Percentiles rank a stretch among this genome's conserved stretches.
These are phyloP conservation scores for Caloenas nicobarica DNA, from an alignment of 2,113 vertebrate species.

Conservation along the genomic window DNA sequence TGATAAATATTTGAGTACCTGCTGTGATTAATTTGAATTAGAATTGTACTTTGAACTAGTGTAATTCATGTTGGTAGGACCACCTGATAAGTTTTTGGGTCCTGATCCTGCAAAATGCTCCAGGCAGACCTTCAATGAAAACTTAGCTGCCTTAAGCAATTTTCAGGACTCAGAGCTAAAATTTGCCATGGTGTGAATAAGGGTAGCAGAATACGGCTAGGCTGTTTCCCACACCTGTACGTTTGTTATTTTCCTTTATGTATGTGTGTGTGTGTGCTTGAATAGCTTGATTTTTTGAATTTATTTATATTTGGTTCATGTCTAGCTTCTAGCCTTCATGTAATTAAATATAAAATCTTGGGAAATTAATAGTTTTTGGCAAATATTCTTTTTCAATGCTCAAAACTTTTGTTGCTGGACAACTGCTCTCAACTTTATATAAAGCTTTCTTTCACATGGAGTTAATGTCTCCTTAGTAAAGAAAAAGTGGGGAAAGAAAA, in stretches of 20 bases:
- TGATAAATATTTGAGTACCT: constrained; percentile 25
- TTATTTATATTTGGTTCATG: neutral
- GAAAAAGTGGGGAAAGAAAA: constrained; percentile 1
- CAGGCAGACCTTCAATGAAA: neutral
- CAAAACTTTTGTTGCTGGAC: neutral
- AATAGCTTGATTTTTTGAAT: neutral
- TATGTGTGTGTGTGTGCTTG: too few relatives aligned
- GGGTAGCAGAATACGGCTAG: neutral
- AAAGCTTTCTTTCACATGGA: neutral
- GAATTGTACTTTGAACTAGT: neutral
- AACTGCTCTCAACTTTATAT: neutral
- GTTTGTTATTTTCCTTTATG: neutral
- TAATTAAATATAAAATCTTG: neutral
- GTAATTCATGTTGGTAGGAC: neutral
- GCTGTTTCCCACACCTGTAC: neutral
- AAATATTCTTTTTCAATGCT: neutral
- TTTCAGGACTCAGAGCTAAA: neutral
- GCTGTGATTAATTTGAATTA: constrained; percentile 31
- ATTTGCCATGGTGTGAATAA: neutral
- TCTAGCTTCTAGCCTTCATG: neutral
- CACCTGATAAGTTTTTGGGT: neutral
- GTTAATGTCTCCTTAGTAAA: neutral
- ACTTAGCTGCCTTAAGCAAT: neutral
- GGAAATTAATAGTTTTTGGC: neutral
- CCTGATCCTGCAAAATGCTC: neutral